Evolutionary conservation across 2,797 vertebrate genomes (phyloP), one percentile per base, ranked within the genome.

Genomic region (Coreius guichenoti): DNA sequence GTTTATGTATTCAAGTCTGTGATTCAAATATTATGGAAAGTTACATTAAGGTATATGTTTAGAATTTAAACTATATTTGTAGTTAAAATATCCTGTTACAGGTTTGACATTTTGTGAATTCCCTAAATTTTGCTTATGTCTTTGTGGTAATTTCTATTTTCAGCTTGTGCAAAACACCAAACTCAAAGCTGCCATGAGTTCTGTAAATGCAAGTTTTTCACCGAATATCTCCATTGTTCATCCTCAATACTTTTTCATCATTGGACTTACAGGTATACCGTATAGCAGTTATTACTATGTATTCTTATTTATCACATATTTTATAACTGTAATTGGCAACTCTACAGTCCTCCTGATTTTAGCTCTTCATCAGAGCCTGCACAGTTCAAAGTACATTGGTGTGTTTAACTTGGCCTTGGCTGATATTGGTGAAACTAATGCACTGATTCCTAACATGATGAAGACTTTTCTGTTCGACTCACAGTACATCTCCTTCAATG

Each of bases 191-290:
- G 76, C 23, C 19, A 87, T 89, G 87, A 86, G 12, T 43, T 51
- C 31, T 7, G 13, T 82, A 54, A 87, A 89, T 69, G 43, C 47
- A 26, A 87, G 63, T 65, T 56, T 85, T n/a, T 33, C 21, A 5
- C 8, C 23, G 26, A 89, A 88, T 69, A 19, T 16, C 23, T 85
- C 84, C 21, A 61, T 89, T 78, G 69, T 90, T 7, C 86, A 17
- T 17, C 88, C 90, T n/a, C 36, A 85, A 63, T 89, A 77, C 63
- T 89, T 91, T 80, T 88, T 84, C 72, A 90, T 91, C 79, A 88
- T 72, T 70, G 90, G 90, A n/a, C 90, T 90, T 58, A 78, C 81
- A 70, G 76, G 70, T 63, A 84, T 91, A 31, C 85, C 74, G 2
- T 26, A 81, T 29, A 78, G 51, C 36, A 76, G 68, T 2, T 90